Percentiles rank a stretch among this genome's conserved stretches.
Conservation (phyloP, 2,113 vertebrate species). For the Gorsachius goisagi region DNA sequence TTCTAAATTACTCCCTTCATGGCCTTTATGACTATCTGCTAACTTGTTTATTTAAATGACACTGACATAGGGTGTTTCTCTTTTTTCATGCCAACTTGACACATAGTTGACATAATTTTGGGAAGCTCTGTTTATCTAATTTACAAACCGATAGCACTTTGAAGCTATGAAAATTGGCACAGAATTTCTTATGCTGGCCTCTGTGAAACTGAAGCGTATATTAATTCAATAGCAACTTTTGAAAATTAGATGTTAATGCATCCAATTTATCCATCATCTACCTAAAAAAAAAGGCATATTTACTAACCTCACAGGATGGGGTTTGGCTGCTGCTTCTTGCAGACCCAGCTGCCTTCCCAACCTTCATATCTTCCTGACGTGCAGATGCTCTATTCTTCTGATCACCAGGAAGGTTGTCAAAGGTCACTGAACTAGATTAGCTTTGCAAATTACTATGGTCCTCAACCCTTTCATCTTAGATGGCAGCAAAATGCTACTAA, state of each 20-base stretch:
- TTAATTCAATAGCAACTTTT: not conserved
- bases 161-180: not conserved
- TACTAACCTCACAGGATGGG: not conserved
- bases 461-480: not conserved
- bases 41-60: conserved; percentile 49
- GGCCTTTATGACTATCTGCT: conserved; percentile 4
- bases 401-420: conserved; percentile 13
- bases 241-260: not conserved
- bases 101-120: conserved; percentile 34
- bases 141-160: conserved; percentile 1
- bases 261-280: not conserved
- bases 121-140: conserved; percentile 17
- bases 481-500: not conserved
- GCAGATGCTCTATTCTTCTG: conserved; percentile 29
- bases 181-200: not conserved
- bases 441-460: not conserved
- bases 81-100: conserved; percentile 30
- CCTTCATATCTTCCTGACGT: conserved; percentile 11
- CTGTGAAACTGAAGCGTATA: not conserved
- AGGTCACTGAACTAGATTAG: conserved; percentile 37
- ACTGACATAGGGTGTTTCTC: conserved; percentile 34
- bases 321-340: not conserved
- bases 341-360: conserved; percentile 3
- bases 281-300: conserved; percentile 1
- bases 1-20: conserved; percentile 22